Percentiles rank a stretch among this genome's conserved stretches.
phyloP scores from a whole-genome alignment of 2,888 invertebrate genomes.

The Phaonia tiefii region DNA sequence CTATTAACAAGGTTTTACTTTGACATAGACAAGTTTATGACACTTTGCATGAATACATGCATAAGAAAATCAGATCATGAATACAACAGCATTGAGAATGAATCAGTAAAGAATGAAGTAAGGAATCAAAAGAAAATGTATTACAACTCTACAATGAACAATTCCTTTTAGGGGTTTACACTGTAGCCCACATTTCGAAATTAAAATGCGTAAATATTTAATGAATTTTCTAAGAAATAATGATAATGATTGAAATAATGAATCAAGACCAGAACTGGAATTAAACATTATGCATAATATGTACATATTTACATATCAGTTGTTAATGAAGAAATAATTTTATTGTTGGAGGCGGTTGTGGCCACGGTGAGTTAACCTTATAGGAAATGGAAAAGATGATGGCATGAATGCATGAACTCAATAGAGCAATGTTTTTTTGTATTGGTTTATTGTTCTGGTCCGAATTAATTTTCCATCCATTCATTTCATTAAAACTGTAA shows the following conservation, averaged over 20 bases:
- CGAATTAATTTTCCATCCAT: neutral
- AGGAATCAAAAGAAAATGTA: neutral
- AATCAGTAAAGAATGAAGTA: neutral
- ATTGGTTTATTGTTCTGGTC: neutral
- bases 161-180: neutral
- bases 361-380: neutral
- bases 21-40: constrained; percentile 60
- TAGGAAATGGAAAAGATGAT: neutral
- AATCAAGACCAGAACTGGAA: too few species aligned
- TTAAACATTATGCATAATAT: neutral
- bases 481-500: constrained; percentile 26
- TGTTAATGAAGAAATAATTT: too few species aligned
- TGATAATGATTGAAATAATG: too few species aligned
- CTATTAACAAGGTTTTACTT: constrained; percentile 47
- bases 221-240: neutral
- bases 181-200: neutral
- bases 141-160: too few species aligned
- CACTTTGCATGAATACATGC: constrained; percentile 48
- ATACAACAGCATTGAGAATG: neutral
- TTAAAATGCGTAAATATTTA: constrained; percentile 20
- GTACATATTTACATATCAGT: too few species aligned
- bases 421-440: too few species aligned
- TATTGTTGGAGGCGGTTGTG: neutral
- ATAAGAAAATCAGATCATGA: neutral
- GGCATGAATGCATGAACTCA: constrained; percentile 9